Conservation (phyloP, 2,113 vertebrate genomes). For the Pica pica region DNA sequence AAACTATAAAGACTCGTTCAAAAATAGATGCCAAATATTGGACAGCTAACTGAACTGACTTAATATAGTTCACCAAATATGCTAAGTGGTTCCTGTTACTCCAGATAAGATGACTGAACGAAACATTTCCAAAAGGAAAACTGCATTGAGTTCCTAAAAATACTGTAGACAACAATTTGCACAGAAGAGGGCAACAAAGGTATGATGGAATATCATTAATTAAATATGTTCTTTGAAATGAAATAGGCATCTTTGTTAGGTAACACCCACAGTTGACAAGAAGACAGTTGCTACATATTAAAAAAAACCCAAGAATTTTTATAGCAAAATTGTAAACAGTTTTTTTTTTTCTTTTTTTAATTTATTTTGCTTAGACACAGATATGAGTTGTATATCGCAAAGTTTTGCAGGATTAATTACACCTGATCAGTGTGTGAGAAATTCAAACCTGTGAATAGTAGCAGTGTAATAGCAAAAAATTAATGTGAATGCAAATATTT, state of each 20-base stretch:
- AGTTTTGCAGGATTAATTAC: background rate
- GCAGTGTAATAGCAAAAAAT: background rate
- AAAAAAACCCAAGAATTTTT: background rate
- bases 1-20: background rate
- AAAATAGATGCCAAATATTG: background rate
- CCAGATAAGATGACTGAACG: background rate
- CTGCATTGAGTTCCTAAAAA: background rate
- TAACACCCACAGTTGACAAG: background rate
- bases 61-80: background rate
- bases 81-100: background rate
- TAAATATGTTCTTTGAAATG: background rate
- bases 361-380: background rate
- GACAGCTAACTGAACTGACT: background rate
- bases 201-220: background rate
- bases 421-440: background rate
- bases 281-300: background rate
- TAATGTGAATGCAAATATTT: background rate
- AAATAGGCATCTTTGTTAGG: background rate
- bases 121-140: background rate
- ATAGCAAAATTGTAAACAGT: background rate
- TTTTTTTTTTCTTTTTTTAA: background rate
- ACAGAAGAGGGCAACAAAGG: background rate
- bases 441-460: background rate
- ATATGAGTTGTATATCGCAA: background rate
- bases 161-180: background rate